Evolutionary conservation across 2,888 invertebrate genomes (phyloP).

Genomic region (Cephus pygmeus): DNA sequence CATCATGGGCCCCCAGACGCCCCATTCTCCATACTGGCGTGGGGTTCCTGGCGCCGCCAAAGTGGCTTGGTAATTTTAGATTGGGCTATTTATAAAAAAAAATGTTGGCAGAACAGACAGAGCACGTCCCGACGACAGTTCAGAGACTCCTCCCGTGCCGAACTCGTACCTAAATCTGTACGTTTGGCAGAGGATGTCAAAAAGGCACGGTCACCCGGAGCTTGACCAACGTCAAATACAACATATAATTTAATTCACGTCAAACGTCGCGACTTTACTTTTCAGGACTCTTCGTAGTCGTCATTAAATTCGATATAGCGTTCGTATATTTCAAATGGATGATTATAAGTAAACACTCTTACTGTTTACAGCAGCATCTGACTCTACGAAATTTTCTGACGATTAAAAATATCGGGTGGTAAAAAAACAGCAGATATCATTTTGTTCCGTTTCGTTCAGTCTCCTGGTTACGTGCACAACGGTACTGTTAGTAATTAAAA

Average conservation of each 20-base stretch:
- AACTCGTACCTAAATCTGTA: background rate
- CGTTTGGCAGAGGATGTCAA: background rate
- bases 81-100: conserved; percentile 46
- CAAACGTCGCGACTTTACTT: background rate
- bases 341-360: background rate
- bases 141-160: background rate
- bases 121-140: background rate
- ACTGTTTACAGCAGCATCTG: background rate
- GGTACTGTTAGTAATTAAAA: background rate
- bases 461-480: background rate
- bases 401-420: background rate
- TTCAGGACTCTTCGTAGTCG: background rate
- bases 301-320: background rate
- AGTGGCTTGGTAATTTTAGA: conserved; percentile 47
- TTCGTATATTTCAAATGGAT: background rate
- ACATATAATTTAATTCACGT: background rate
- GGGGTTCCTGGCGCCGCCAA: conserved; percentile 35
- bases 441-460: background rate
- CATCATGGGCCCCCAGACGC: background rate
- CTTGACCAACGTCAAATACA: background rate
- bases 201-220: background rate
- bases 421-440: background rate
- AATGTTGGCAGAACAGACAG: conserved; percentile 28
- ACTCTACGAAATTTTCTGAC: background rate
- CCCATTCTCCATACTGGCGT: conserved; percentile 1